Evolutionary conservation across 2,797 vertebrate species (phyloP).

Genomic region (Amphiprion clarkii): DNA sequence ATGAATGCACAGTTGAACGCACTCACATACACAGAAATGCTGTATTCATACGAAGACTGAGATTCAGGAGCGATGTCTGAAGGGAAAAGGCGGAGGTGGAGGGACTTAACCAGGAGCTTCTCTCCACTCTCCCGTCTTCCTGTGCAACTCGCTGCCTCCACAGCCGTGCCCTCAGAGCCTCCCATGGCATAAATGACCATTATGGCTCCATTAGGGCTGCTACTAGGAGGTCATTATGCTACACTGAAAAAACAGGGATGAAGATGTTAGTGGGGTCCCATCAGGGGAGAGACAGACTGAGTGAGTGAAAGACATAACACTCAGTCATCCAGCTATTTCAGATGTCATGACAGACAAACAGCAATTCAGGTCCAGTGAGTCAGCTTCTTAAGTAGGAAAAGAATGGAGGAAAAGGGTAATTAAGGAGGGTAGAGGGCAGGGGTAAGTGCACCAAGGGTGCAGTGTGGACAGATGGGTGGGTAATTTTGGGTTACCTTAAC

Average conservation of each 20-base stretch:
- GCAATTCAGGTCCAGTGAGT: slow-evolving; percentile 70
- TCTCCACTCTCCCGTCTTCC: slow-evolving; percentile 60
- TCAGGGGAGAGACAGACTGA: slow-evolving; percentile 73
- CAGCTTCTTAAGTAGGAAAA: slow-evolving; percentile 74
- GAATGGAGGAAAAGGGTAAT: slow-evolving; percentile 67
- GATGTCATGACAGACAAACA: slow-evolving; percentile 82
- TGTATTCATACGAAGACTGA: slow-evolving; percentile 60
- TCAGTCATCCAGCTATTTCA: slow-evolving; percentile 77
- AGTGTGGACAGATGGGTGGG: slow-evolving; percentile 44
- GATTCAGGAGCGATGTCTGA: slow-evolving; percentile 50
- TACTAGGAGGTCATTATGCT: slow-evolving; percentile 81
- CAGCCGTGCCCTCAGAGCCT: slow-evolving; percentile 77
- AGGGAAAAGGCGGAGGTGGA: slow-evolving; percentile 52
- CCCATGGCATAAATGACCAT: slow-evolving; percentile 83
- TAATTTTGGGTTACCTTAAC: slow-evolving; percentile 51
- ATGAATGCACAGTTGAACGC: slow-evolving; percentile 49
- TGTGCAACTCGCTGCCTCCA: slow-evolving; percentile 72
- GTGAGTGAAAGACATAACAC: slow-evolving; percentile 75
- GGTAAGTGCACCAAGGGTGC: slow-evolving; percentile 54
- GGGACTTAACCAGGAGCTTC: slow-evolving; percentile 59
- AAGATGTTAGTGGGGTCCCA: slow-evolving; percentile 79
- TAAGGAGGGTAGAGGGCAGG: slow-evolving; percentile 60
- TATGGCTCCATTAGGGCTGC: slow-evolving; percentile 85
- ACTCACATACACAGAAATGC: slow-evolving; percentile 35
- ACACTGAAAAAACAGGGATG: slow-evolving; percentile 77